Conservation (phyloP, 2,113 vertebrate species). For the Syrrhaptes paradoxus region DNA sequence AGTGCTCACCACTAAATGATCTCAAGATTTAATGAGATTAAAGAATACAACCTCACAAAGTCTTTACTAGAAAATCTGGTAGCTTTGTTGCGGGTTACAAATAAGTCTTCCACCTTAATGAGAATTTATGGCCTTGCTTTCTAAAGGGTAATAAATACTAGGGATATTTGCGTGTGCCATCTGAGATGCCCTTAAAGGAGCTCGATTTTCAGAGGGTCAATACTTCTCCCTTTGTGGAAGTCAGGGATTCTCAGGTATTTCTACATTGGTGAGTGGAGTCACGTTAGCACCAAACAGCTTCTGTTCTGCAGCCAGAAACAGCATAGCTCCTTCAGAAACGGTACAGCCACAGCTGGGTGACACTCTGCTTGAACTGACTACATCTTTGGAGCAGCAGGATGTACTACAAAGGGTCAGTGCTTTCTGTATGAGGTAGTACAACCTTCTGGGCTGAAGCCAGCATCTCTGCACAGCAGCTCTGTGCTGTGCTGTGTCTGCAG, state of each 20-base stretch:
- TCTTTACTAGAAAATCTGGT: background rate
- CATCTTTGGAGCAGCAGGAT: background rate
- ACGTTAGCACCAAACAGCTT: background rate
- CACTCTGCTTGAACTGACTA: background rate
- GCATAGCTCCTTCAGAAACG: accelerated
- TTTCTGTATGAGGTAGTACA: accelerated
- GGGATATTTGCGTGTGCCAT: background rate
- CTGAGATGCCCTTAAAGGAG: background rate
- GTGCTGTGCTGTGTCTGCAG: background rate
- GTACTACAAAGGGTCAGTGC: background rate
- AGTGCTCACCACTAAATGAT: background rate
- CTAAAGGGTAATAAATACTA: slow-evolving; percentile 7
- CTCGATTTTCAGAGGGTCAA: background rate
- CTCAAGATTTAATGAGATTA: background rate
- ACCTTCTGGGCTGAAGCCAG: background rate
- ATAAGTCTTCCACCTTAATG: background rate
- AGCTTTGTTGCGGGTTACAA: slow-evolving; percentile 1
- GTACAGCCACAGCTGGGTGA: accelerated
- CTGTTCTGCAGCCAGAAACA: background rate
- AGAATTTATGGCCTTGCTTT: slow-evolving; percentile 1
- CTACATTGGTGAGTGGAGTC: background rate
- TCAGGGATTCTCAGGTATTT: background rate
- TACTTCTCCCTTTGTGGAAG: background rate
- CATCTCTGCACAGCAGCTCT: background rate
- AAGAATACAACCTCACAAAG: background rate